phyloP scores from a whole-genome alignment of 2,797 vertebrate genomes.

The Hemibagrus guttatus region DNA sequence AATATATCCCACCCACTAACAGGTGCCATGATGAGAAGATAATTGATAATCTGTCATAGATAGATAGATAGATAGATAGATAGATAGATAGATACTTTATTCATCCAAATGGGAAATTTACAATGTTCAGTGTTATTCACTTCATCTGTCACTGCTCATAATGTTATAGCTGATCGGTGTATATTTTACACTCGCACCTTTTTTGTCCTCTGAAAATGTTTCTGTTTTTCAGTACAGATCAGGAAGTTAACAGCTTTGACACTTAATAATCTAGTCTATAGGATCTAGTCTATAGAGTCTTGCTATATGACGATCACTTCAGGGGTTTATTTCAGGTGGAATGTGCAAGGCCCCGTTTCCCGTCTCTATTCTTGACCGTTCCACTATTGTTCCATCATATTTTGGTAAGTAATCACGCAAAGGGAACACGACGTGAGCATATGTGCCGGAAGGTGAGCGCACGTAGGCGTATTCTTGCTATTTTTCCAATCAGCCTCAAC shows the following conservation, averaged over 20 bases:
- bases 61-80: too few species aligned
- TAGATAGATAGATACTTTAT: too few species aligned
- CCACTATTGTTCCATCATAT: slow-evolving; percentile 13
- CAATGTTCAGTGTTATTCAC: too few species aligned
- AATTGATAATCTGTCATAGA: too few species aligned
- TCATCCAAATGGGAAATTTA: too few species aligned
- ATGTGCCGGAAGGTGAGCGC: neutral
- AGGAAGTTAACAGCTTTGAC: neutral
- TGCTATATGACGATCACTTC: neutral
- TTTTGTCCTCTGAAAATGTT: neutral
- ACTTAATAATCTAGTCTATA: neutral
- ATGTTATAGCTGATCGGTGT: too few species aligned
- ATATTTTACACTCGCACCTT: neutral
- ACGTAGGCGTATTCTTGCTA: neutral
- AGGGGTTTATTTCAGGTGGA: neutral
- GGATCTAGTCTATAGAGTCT: neutral
- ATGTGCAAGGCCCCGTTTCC: neutral
- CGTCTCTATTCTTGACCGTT: neutral
- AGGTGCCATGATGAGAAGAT: too few species aligned
- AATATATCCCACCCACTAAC: too few species aligned
- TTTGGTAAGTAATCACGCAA: neutral
- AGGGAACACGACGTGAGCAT: neutral
- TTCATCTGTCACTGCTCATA: too few species aligned
- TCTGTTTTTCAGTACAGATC: neutral
- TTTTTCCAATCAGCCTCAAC: neutral